phyloP scores from a whole-genome alignment of 1,140 invertebrate species.

The Trachelipus rathkii region DNA sequence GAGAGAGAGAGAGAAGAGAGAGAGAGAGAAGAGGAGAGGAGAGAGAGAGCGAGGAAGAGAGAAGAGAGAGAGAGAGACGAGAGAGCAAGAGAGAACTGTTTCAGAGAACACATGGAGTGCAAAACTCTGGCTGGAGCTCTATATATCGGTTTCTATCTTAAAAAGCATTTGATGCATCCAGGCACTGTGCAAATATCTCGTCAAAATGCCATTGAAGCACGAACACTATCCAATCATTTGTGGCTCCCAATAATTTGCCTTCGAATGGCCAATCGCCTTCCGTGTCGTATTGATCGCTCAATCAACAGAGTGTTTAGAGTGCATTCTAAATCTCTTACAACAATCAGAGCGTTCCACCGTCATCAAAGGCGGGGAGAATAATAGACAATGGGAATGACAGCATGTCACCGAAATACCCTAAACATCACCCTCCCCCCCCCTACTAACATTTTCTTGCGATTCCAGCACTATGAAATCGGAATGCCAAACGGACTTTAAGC shows the following conservation, averaged over 20 bases:
- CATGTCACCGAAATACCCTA: neutral
- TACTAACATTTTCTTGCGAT: neutral
- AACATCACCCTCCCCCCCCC: neutral
- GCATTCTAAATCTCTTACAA: neutral
- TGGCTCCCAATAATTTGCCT: constrained; percentile 11
- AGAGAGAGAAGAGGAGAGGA: too few relatives aligned
- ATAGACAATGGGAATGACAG: constrained; percentile 4
- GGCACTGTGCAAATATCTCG: neutral
- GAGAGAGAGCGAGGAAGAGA: too few relatives aligned
- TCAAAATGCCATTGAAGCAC: constrained; percentile 12
- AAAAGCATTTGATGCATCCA: neutral
- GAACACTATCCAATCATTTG: constrained; percentile 3
- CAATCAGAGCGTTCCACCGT: neutral
- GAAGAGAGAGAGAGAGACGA: too few relatives aligned
- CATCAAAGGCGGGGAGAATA: constrained; percentile 2
- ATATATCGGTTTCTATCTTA: neutral
- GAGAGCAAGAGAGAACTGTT: too few relatives aligned
- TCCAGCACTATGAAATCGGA: neutral
- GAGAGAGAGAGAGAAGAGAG: too few relatives aligned
- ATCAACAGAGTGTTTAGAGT: constrained; percentile 12
- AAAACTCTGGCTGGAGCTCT: neutral
- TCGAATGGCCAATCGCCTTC: neutral
- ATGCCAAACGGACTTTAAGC: constrained; percentile 3
- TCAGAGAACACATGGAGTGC: too few relatives aligned
- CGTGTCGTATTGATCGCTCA: neutral